These are phyloP conservation scores for Spatulosminthurus flaviceps DNA, from an alignment of 2,888 invertebrate genomes.

Conservation along the genomic window DNA sequence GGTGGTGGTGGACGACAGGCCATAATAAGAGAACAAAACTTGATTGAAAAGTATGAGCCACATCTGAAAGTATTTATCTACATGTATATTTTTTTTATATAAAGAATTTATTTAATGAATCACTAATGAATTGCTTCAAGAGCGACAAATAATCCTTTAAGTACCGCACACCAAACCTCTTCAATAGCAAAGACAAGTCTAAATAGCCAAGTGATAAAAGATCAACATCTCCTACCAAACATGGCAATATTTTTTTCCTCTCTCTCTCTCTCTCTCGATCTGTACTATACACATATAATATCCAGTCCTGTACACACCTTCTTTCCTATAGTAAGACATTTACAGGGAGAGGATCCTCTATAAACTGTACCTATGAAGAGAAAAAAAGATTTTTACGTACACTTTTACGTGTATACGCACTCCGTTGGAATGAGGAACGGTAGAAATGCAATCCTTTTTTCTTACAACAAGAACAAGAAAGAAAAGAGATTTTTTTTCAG, in stretches of 20 bases:
- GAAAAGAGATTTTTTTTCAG: not conserved
- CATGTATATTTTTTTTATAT: not conserved
- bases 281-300: too few species aligned
- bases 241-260: not conserved
- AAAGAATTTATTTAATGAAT: constrained; percentile 21
- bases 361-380: too few species aligned
- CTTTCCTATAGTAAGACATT: too few species aligned
- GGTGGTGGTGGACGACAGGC: constrained; percentile 1
- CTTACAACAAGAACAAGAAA: not conserved
- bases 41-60: constrained; percentile 38
- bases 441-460: constrained; percentile 10
- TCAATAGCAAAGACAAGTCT: not conserved
- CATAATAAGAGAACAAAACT: constrained; percentile 6
- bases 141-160: constrained; percentile 19
- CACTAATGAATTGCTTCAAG: constrained; percentile 26
- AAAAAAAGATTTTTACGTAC: constrained; percentile 4
- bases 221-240: not conserved
- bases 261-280: not conserved
- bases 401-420: constrained; percentile 5
- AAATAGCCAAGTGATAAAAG: not conserved
- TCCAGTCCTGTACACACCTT: too few species aligned
- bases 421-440: constrained; percentile 10
- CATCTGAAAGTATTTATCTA: not conserved
- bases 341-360: too few species aligned
- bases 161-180: not conserved